Conservation (phyloP, 2,888 invertebrate species). For the Pyrochroa serraticornis region DNA sequence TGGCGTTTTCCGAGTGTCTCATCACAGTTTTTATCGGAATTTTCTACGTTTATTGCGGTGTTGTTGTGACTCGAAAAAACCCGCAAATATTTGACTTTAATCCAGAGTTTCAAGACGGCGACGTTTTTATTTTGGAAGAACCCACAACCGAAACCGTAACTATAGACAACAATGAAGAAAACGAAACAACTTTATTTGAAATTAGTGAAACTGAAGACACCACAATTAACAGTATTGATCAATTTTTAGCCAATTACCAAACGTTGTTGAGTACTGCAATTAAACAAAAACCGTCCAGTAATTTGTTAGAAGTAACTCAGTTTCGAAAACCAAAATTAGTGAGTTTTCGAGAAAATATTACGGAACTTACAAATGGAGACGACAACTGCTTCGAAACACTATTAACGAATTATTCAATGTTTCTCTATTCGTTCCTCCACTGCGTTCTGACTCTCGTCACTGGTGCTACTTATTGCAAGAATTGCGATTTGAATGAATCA, state of each 20-base stretch:
- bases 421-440: constrained; percentile 50
- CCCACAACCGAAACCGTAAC: not conserved
- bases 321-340: constrained; percentile 28
- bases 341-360: constrained; percentile 24
- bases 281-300: constrained; percentile 33
- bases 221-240: constrained; percentile 25
- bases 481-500: constrained; percentile 22
- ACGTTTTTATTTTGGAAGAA: constrained; percentile 29
- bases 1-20: constrained; percentile 46
- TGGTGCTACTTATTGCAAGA: constrained; percentile 39
- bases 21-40: constrained; percentile 49
- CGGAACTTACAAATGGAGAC: constrained; percentile 9
- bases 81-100: constrained; percentile 23
- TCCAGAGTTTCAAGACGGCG: constrained; percentile 29
- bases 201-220: not conserved
- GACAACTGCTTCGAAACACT: constrained; percentile 37
- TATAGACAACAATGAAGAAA: not conserved
- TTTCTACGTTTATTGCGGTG: constrained; percentile 47
- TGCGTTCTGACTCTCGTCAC: constrained; percentile 48
- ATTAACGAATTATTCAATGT: constrained; percentile 46
- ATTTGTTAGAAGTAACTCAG: too few relatives aligned
- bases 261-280: constrained; percentile 37
- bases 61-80: constrained; percentile 25
- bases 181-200: not conserved
- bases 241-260: constrained; percentile 39